phyloP scores from a whole-genome alignment of 2,113 vertebrate species.

The Cyrtonyx montezumae region DNA sequence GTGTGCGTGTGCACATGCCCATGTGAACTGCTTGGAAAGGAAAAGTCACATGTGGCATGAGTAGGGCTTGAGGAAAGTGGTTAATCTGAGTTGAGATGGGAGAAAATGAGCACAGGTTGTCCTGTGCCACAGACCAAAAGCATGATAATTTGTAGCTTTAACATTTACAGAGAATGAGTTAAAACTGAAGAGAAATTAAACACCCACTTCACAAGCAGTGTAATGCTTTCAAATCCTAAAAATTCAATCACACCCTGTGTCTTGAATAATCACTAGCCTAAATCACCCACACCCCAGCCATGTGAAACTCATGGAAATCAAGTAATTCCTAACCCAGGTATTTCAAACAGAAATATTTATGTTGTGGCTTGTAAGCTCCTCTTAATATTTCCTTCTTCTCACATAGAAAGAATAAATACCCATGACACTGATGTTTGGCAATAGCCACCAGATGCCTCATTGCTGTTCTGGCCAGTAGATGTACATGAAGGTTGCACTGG shows the following conservation, averaged over 20 bases:
- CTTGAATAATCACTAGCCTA: slow-evolving; percentile 14
- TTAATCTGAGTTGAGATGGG: not conserved
- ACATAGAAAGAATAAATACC: not conserved
- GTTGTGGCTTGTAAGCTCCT: not conserved
- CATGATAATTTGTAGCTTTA: not conserved
- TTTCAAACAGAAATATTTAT: not conserved
- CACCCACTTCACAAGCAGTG: not conserved
- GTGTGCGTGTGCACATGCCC: not conserved
- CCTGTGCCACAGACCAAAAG: not conserved
- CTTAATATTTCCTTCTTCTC: not conserved
- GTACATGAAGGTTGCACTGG: fast-evolving
- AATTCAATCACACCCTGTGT: not conserved
- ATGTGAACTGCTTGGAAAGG: not conserved
- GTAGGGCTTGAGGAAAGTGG: not conserved
- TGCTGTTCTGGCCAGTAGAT: not conserved
- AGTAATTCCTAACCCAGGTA: not conserved
- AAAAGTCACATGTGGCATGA: not conserved
- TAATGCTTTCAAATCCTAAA: slow-evolving; percentile 10
- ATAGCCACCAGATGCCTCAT: not conserved
- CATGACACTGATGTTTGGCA: not conserved
- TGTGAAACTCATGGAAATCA: not conserved
- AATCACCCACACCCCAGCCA: not conserved
- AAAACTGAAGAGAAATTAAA: slow-evolving; percentile 27
- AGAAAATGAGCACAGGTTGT: not conserved
- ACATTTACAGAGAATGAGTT: not conserved